Evolutionary conservation across 1,140 invertebrate genomes (phyloP), one percentile per base, ranked within the genome.

Genomic region (Globodera ellingtonae): DNA sequence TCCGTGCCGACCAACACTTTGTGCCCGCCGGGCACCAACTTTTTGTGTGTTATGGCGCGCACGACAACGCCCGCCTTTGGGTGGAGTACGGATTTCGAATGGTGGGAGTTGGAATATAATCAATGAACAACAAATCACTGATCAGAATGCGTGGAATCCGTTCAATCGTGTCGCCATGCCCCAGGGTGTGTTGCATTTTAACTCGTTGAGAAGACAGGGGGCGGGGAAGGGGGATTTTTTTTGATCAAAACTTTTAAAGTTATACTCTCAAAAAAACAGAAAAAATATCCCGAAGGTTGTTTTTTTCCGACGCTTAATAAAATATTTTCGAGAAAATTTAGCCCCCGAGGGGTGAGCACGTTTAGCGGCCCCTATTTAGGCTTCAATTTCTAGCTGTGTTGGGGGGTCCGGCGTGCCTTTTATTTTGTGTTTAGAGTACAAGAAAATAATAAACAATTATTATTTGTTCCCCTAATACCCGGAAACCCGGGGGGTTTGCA

Each of bases 31-130:
- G 89, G 44, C 90, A 91, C 81, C 90, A 91, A 83, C 89, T 92
- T 18, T 94, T 90, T 91, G 94, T 94, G 69, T 93, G 92, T 81
- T 94, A 94, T 88, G 94, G 94, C 4, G 86, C 91, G 10, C 92
- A 94, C 87, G 90, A 92, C 76, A 94, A 93, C 90, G 82, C 91
- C 1, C 92, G 92, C 83, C 89, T 94, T 4, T 91, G 93, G 73
- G 86, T 92, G 0, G 93, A 94, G 80, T 94, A 94, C 89, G 94
- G 94, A 0, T 94, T 94, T 89, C 91, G 91, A 75, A 88, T 94
- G 59, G 24, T 44, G 24, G 8, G 13, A 6, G 75, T 35, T 35
- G 52, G 6, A 79, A 79, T 35, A 69, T 24, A n/a, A 59, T 18
- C 50, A 52, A 59, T 4, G 5, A 59, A 59, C 94, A 94, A 90